Base-by-base conservation (phyloP, 2,888 invertebrate species). In the Polydrusus cervinus region DNA sequence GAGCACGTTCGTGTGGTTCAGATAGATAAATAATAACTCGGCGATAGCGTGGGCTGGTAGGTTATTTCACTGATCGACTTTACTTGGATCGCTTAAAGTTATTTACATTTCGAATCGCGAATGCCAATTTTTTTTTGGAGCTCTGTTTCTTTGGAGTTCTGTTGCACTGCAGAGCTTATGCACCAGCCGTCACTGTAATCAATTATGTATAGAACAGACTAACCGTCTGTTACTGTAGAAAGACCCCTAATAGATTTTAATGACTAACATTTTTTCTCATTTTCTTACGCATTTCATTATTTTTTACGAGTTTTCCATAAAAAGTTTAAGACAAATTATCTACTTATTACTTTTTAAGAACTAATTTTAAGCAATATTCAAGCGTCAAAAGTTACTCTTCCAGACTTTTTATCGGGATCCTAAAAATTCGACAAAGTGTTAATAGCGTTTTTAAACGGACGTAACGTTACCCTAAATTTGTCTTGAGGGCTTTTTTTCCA, bases 391-490 rank as follows among this genome's bases (percentile, higher is more conserved):
- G 62, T 64, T 49, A 51, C 62, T 62, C 57, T 57, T 53, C 57
- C 69, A 55, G 67, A 69, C 62, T 69, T 74, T 68, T 64, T 60
- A 38, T 25, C 51, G 51, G 16, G 38, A 51, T 40, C 45, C 25
- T 57, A 60, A 66, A 71, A 65, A 64, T 53, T 47, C 57, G 65
- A 67, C 47, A 67, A 65, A 61, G 67, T 69, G 74, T 55, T 74
- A 74, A 74, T 68, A 68, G 68, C 62, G 11, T 68, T 68, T 74
- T 68, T 68, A 62, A 69, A 69, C 38, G 43, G 64, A 53, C 71
- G 71, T 71, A 55, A 71, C 64, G 71, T 45, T 64, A 47, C 61
- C 67, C 61, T 61, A 73, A 73, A 73, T 73, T 73, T 45, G 57
- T 61, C 61, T 73, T 73, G 43, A 72, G 65, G 72, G 40, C 45